phyloP scores from a whole-genome alignment of 1,140 invertebrate species.

The Bacillus rossius region DNA sequence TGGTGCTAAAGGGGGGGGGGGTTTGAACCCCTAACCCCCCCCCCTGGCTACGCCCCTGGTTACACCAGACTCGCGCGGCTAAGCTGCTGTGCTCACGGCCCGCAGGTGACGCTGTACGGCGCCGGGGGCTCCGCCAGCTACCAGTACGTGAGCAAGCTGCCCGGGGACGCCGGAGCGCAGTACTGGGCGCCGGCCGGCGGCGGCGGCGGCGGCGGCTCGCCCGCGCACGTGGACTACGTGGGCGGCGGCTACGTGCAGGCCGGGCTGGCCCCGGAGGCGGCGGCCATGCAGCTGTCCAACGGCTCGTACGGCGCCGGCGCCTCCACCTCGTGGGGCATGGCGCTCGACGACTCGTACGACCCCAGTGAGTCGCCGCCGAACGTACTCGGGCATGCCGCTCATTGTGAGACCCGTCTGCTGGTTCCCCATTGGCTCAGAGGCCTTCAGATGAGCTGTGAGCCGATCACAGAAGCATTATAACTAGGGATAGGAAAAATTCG shows the following conservation, averaged over 20 bases:
- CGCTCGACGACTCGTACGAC: not conserved
- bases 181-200: not conserved
- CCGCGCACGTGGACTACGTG: not conserved
- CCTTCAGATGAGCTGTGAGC: too few relatives aligned
- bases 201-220: not conserved
- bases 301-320: not conserved
- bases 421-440: too few relatives aligned
- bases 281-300: not conserved
- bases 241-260: not conserved
- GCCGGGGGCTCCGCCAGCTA: not conserved
- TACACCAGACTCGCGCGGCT: too few relatives aligned
- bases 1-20: too few relatives aligned
- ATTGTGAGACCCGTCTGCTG: not conserved
- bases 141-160: slow-evolving; percentile 2
- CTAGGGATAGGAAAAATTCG: too few relatives aligned
- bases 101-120: slow-evolving; percentile 7
- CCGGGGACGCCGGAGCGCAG: not conserved
- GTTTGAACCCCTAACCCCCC: too few relatives aligned
- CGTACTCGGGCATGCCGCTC: not conserved
- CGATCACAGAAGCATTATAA: too few relatives aligned
- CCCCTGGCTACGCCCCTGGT: too few relatives aligned
- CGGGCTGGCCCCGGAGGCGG: not conserved
- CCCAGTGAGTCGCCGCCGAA: not conserved
- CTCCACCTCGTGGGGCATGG: not conserved
- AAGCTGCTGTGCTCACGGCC: too few relatives aligned